Evolutionary conservation across 1,140 invertebrate species (phyloP), one percentile per base, ranked within the genome.

Genomic region (Ganaspis sp.): DNA sequence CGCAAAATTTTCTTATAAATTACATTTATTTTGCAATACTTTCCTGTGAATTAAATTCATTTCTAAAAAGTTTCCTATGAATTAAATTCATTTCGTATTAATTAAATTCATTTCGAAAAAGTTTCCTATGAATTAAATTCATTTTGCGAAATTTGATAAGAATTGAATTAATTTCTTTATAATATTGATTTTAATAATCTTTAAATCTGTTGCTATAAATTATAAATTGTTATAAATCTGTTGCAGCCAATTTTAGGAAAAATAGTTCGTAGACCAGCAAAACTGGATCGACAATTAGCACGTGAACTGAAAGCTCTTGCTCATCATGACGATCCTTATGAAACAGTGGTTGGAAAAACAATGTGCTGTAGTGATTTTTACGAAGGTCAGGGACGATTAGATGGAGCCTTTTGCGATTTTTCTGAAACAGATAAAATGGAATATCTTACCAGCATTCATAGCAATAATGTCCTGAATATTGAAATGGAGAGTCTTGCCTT

Each of bases 311-410:
- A 95, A 80, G 92, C 92, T 0, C 89, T 97, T 49, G 93, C 95
- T 0, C 92, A 95, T 77, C 92, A 94, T 3, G 88, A 92, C 3
- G 95, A 97, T 87, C 95, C 96, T 0, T 98, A 97, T 86, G 95
- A 97, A 15, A 97, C 96, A 0, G 93, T 97, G 21, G 93, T 93
- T 38, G 99, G 99, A 29, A 98, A 96, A 88, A 99, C 98, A 0
- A 95, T 99, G 93, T 99, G 98, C 89, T 97, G 98, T 5, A 95
- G 97, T 83, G 98, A 99, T 89, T 99, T 99, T 90, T 99, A 99
- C 90, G 98, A 99, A 94, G 98, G 95, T 9, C 97, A 99, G 92
- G 98, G 96, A 3, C 94, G 99, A 74, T 89, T 99, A 75, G 98
- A 99, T 89, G 99, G 99, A 1, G 98, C 98, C 5, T 99, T 99